A percentile compares a stretch with the other conserved stretches of the same genome.
These are phyloP conservation scores for Varanus salvator DNA, from an alignment of 2,113 vertebrate genomes.

Conservation along the genomic window DNA sequence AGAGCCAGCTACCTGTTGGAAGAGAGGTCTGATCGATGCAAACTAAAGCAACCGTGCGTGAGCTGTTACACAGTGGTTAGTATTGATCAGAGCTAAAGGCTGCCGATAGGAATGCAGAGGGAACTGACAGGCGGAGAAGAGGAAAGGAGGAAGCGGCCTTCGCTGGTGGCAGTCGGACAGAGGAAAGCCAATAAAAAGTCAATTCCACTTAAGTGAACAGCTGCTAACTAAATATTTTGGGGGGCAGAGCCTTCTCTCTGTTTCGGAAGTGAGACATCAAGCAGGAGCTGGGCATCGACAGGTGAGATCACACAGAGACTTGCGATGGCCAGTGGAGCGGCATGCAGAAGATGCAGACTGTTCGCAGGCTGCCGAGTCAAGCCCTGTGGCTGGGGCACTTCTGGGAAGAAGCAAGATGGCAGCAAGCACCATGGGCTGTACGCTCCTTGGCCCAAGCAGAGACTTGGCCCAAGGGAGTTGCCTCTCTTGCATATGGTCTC, in stretches of 20 bases:
- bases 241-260: conserved; percentile 73
- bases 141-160: conserved; percentile 84
- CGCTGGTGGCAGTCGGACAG: conserved; percentile 87
- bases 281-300: conserved; percentile 49
- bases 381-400: accelerated
- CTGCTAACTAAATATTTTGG: conserved; percentile 97
- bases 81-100: conserved; percentile 92
- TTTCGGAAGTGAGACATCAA: conserved; percentile 85
- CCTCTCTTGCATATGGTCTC: background rate
- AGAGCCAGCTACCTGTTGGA: conserved; percentile 85
- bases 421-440: accelerated
- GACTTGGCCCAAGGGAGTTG: background rate
- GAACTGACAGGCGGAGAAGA: conserved; percentile 84
- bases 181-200: conserved; percentile 93
- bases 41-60: conserved; percentile 78
- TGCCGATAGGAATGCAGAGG: conserved; percentile 90
- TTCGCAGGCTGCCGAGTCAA: background rate
- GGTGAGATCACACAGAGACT: conserved; percentile 22
- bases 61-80: conserved; percentile 85
- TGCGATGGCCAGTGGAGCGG: background rate
- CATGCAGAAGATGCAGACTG: background rate
- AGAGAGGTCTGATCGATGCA: conserved; percentile 88
- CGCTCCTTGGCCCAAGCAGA: accelerated
- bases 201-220: conserved; percentile 96
- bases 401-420: accelerated